Conservation (phyloP, 92 coral and sea anemone species). For the Palythoa grandiflora region DNA sequence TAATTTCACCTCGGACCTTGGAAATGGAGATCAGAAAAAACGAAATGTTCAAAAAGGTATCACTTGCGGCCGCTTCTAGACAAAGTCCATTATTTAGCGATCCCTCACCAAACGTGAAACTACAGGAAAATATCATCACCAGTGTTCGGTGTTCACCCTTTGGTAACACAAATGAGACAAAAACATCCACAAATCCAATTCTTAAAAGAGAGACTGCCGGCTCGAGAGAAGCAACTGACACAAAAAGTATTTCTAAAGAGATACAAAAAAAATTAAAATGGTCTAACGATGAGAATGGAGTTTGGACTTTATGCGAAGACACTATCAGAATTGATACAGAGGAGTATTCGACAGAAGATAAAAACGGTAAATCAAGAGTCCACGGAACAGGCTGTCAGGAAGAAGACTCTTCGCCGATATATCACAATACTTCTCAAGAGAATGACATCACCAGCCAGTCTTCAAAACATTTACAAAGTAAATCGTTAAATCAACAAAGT, state of each 20-base stretch:
- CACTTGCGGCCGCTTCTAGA: neutral
- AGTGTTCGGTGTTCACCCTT: neutral
- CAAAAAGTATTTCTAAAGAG: neutral
- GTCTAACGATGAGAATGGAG: conserved; percentile 39
- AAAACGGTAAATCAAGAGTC: neutral
- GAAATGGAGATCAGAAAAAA: conserved; percentile 1
- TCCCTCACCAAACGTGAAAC: neutral
- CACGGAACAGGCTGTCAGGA: neutral
- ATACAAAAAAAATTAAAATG: conserved; percentile 23
- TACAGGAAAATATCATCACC: neutral
- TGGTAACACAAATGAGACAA: neutral
- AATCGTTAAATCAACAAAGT: neutral
- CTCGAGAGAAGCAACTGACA: neutral
- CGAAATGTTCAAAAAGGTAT: neutral
- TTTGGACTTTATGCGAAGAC: conserved; percentile 36
- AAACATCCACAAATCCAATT: neutral
- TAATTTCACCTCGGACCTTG: conserved; percentile 16
- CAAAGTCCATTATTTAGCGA: neutral
- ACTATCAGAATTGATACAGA: conserved; percentile 3
- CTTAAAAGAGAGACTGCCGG: neutral
- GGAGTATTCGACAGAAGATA: neutral
- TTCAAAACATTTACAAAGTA: neutral
- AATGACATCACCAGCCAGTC: neutral
- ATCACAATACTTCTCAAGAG: neutral
- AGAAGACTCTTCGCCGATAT: neutral